Evolutionary conservation across 2,888 invertebrate genomes (phyloP), one percentile per base, ranked within the genome.

Genomic region (Physocephala rufipes): DNA sequence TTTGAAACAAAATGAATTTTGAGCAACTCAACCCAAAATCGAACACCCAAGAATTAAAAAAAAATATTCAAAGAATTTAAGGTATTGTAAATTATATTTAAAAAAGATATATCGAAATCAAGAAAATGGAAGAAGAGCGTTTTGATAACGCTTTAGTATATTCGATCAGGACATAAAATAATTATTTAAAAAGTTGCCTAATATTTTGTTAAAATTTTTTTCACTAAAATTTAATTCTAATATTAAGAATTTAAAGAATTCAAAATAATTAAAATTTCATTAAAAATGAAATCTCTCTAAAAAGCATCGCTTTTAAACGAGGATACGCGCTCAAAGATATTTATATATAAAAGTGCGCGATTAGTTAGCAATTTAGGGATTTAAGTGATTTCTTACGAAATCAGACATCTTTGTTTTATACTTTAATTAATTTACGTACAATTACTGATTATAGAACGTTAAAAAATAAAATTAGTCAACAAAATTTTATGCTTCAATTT

Each of bases 401-500:
- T 63, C 61, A 59, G 73, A 67, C 69, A 72, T 28, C n/a, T 71
- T 61, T 66, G 66, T 71, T 71, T 71, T 66, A 30, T 71, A 71
- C 71, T 59, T 71, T 71, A 71, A 61, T 43, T 71, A 71, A 62
- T 68, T 64, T 47, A 63, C 15, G 49, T 45, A 43, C 43, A 43
- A 24, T 47, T 55, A 62, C 9, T 19, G 51, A 51, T 19, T 5
- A 70, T 28, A 63, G 43, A 7, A 59, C 24, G n/a, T 49, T 47
- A 69, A 59, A 47, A 24, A 69, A n/a, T n/a, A n/a, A n/a, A n/a
- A n/a, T n/a, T 49, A 61, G 28, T 21, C 9, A 51, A 53, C 26
- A 61, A 63, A 19, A 43, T 30, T 45, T 36, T 36, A 36, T 36
- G 36, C 36, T 64, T 61, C 5, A 71, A 61, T 30, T 36, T 66